These are phyloP conservation scores for Conistra vaccinii DNA, from an alignment of 2,888 invertebrate genomes.

Conservation along the genomic window DNA sequence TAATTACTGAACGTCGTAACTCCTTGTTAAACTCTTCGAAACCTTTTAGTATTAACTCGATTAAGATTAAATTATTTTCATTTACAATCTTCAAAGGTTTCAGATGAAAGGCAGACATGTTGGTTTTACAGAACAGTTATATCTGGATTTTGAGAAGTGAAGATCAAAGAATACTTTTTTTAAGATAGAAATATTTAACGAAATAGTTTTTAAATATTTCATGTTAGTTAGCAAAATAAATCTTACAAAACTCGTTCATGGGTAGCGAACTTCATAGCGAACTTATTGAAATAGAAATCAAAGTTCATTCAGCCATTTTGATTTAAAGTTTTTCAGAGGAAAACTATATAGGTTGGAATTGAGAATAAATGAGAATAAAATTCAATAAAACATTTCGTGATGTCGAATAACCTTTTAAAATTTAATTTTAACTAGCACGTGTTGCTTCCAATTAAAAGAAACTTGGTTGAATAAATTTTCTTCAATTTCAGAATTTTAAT, in stretches of 20 bases:
- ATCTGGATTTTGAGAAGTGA: background rate
- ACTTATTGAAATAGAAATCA: conserved; percentile 5
- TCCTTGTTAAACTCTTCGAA: conserved; percentile 31
- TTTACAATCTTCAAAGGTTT: conserved; percentile 39
- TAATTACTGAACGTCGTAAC: conserved; percentile 39
- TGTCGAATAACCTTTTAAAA: background rate
- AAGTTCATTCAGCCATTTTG: background rate
- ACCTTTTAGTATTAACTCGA: conserved; percentile 35
- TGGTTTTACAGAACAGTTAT: background rate
- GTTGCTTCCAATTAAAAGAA: conserved; percentile 29
- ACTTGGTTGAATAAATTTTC: conserved; percentile 43
- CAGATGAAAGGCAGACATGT: background rate
- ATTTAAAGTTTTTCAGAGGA: background rate
- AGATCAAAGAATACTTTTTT: background rate
- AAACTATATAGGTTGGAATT: too few species aligned
- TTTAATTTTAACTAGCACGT: background rate
- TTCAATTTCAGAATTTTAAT: conserved; percentile 27
- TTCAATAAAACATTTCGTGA: background rate
- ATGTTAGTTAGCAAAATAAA: background rate
- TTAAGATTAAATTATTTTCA: conserved; percentile 17
- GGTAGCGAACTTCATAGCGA: background rate
- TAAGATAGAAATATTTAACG: background rate
- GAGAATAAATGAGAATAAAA: conserved; percentile 6
- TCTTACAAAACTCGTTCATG: background rate
- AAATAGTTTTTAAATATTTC: background rate